Evolutionary conservation across 1,140 invertebrate genomes (phyloP).

Genomic region (Uloborus diversus): DNA sequence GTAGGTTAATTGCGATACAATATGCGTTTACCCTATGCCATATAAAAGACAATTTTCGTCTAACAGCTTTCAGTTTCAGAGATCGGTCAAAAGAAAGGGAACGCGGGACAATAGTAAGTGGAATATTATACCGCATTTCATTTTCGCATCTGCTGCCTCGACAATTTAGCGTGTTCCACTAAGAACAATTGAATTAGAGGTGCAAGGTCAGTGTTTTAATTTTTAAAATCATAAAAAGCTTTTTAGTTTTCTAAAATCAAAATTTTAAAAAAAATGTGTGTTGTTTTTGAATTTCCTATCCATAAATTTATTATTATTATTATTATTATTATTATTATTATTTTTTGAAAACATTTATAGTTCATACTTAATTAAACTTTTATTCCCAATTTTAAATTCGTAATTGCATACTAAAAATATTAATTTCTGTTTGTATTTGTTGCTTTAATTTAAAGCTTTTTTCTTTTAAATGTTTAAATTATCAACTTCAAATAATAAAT

Average conservation of each 20-base stretch:
- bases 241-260: neutral
- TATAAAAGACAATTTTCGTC: slow-evolving; percentile 49
- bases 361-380: too few species aligned
- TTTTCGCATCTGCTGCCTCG: neutral
- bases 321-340: neutral
- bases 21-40: slow-evolving; percentile 28
- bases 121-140: neutral
- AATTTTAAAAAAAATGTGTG: neutral
- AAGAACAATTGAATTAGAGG: neutral
- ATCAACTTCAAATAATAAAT: too few species aligned
- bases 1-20: slow-evolving; percentile 42
- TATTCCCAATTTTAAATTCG: too few species aligned
- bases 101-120: slow-evolving; percentile 45
- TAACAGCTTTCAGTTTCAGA: slow-evolving; percentile 35
- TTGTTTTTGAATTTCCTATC: neutral
- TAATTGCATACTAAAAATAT: too few species aligned
- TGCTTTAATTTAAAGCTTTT: neutral
- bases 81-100: neutral
- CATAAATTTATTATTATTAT: neutral
- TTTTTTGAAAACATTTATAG: too few species aligned
- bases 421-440: neutral
- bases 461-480: too few species aligned
- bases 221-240: neutral
- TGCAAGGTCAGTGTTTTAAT: neutral
- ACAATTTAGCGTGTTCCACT: neutral